These are phyloP conservation scores for Scylla paramamosain DNA, from an alignment of 1,140 invertebrate genomes.

Conservation along the genomic window DNA sequence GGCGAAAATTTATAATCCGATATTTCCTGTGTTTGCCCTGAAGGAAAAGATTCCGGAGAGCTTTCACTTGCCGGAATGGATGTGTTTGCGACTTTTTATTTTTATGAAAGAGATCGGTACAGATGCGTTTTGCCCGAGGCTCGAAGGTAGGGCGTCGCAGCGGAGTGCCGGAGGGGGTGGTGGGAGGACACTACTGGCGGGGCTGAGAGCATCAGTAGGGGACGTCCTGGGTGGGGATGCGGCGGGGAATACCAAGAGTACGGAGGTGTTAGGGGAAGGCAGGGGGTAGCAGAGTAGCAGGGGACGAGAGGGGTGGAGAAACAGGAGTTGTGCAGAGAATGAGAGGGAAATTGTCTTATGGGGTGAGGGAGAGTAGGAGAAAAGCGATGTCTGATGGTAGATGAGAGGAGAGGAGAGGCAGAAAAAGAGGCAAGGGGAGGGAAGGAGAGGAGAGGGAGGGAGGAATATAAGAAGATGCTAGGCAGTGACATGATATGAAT, in stretches of 20 bases:
- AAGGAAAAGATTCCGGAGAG: slow-evolving; percentile 63
- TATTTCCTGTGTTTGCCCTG: slow-evolving; percentile 67
- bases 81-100: slow-evolving; percentile 64
- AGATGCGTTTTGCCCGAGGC: background rate
- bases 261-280: no score
- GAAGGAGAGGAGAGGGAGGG: background rate
- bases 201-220: background rate
- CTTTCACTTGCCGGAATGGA: slow-evolving; percentile 61
- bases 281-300: background rate
- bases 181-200: background rate
- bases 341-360: background rate
- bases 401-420: background rate
- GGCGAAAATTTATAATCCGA: slow-evolving; percentile 58
- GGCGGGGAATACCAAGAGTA: no score
- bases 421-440: background rate
- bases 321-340: background rate
- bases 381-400: no score
- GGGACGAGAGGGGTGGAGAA: background rate
- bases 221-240: no score
- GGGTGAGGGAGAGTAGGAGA: background rate
- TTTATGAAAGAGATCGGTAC: slow-evolving; percentile 42
- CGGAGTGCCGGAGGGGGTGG: background rate
- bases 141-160: background rate
- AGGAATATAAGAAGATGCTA: background rate
- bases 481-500: background rate